Evolutionary conservation across 2,113 vertebrate species (phyloP).

Genomic region (Ammodytes dubius): DNA sequence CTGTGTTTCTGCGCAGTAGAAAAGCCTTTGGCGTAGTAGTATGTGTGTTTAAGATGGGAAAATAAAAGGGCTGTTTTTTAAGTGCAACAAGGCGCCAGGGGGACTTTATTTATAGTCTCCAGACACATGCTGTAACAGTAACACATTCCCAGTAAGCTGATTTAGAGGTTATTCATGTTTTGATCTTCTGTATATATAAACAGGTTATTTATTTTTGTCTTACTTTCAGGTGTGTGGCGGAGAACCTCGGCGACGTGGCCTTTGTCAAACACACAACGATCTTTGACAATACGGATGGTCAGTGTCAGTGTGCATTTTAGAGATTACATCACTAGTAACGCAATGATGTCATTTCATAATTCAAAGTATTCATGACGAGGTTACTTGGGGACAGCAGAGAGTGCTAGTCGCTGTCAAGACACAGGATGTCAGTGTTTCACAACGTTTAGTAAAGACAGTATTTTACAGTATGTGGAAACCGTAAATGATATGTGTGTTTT

Average conservation of each 20-base stretch:
- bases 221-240: conserved; percentile 83
- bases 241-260: conserved; percentile 87
- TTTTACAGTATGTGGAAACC: conserved; percentile 8
- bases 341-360: not conserved
- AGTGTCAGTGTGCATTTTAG: conserved; percentile 37
- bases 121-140: conserved; percentile 1
- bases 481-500: conserved; percentile 2
- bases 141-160: conserved; percentile 1
- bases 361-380: conserved; percentile 1
- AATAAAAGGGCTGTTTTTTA: conserved; percentile 31
- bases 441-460: conserved; percentile 9
- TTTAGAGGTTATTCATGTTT: conserved; percentile 16
- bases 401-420: conserved; percentile 46
- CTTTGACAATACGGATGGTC: conserved; percentile 85
- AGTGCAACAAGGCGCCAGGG: conserved; percentile 20
- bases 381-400: not conserved
- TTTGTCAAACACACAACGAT: conserved; percentile 87
- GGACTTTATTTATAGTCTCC: conserved; percentile 32
- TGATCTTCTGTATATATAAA: conserved; percentile 4
- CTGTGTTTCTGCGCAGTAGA: conserved; percentile 14
- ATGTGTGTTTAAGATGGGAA: conserved; percentile 25
- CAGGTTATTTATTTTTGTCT: not conserved
- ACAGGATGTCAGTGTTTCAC: conserved; percentile 81
- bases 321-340: not conserved
- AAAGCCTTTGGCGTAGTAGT: not conserved